phyloP scores from a whole-genome alignment of 2,797 vertebrate species.

The Eleutherodactylus coqui region DNA sequence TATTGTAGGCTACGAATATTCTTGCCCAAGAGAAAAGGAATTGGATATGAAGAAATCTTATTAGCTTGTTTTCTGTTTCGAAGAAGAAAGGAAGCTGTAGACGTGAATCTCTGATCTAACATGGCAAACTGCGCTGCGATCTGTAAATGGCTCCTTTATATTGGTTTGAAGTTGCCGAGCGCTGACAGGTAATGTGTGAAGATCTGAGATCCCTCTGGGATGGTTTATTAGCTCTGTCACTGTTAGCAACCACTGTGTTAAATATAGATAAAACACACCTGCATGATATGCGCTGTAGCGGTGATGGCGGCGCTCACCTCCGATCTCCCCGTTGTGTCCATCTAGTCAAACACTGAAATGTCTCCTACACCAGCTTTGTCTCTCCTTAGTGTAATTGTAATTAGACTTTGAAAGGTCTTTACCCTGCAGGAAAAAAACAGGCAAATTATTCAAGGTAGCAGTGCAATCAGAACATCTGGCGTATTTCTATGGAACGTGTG shows the following conservation, averaged over 20 bases:
- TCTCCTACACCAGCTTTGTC: slow-evolving; percentile 17
- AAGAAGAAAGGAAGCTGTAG: slow-evolving; percentile 39
- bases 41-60: slow-evolving; percentile 34
- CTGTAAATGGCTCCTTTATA: slow-evolving; percentile 43
- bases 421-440: slow-evolving; percentile 64
- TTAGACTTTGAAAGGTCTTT: slow-evolving; percentile 68
- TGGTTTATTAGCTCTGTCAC: slow-evolving; percentile 56
- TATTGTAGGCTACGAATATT: slow-evolving; percentile 14
- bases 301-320: slow-evolving; percentile 17
- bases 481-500: slow-evolving; percentile 66
- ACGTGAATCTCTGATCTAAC: slow-evolving; percentile 45
- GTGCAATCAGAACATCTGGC: slow-evolving; percentile 75
- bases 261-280: slow-evolving; percentile 55
- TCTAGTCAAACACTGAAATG: slow-evolving; percentile 58
- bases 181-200: slow-evolving; percentile 41
- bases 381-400: slow-evolving; percentile 63
- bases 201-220: slow-evolving; percentile 39
- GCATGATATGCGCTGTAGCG: background rate
- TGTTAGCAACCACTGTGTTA: slow-evolving; percentile 41
- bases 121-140: slow-evolving; percentile 5
- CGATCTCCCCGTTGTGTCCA: slow-evolving; percentile 52
- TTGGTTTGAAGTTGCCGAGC: slow-evolving; percentile 36
- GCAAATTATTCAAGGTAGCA: slow-evolving; percentile 68
- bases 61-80: slow-evolving; percentile 28
- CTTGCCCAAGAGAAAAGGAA: slow-evolving; percentile 26